phyloP scores from a whole-genome alignment of 2,113 vertebrate species.

The Regulus satrapa region DNA sequence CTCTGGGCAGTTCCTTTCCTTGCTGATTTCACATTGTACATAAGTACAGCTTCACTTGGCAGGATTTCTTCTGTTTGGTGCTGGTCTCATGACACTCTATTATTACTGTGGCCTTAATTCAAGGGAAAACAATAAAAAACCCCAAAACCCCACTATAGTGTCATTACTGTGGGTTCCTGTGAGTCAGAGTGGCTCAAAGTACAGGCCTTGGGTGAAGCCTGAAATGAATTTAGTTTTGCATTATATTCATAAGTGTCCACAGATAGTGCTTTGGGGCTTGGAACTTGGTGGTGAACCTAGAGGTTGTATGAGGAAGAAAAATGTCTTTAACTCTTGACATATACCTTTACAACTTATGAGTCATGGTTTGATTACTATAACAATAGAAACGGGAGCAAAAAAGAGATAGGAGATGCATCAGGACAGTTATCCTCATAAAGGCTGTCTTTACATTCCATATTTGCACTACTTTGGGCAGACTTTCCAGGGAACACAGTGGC shows the following conservation, averaged over 20 bases:
- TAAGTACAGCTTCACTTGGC: conserved; percentile 5
- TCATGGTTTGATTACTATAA: neutral
- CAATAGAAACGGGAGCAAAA: neutral
- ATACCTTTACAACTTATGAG: neutral
- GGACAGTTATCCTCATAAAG: neutral
- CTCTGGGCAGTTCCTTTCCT: conserved; percentile 24
- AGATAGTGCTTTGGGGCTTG: neutral
- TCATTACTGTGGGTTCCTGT: neutral
- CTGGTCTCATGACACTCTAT: neutral
- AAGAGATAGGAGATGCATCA: neutral
- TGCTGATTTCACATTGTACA: neutral
- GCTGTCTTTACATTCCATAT: neutral
- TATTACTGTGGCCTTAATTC: conserved; percentile 18
- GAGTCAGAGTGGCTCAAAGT: neutral
- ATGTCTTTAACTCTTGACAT: neutral
- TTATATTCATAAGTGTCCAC: neutral
- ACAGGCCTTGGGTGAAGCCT: neutral
- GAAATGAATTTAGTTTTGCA: neutral
- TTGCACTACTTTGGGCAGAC: neutral
- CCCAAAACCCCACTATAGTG: neutral
- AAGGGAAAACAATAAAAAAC: neutral
- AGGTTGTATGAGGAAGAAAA: neutral
- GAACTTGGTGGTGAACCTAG: neutral
- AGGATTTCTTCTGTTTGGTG: neutral
- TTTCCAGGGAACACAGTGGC: neutral